Evolutionary conservation across 2,888 invertebrate genomes (phyloP).

Genomic region (Liodrosophila aerea): DNA sequence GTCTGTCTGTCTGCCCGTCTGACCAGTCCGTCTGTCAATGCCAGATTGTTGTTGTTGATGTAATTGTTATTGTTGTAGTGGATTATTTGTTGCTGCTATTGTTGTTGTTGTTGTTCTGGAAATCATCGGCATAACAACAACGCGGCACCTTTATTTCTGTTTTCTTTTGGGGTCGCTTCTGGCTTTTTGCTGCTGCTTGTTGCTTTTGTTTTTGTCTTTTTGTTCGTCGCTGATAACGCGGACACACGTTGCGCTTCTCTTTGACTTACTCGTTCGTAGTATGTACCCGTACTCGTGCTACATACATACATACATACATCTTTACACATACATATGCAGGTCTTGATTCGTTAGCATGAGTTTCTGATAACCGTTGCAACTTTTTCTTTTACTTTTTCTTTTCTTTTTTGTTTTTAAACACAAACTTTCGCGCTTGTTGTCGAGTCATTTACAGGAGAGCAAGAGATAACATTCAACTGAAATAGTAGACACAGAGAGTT

Average conservation of each 20-base stretch:
- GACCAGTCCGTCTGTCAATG: conserved; percentile 31
- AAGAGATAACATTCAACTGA: conserved; percentile 27
- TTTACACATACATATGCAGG: conserved; percentile 9
- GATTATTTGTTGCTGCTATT: not conserved
- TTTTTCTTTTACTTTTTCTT: conserved; percentile 11
- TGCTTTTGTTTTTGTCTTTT: conserved; percentile 14
- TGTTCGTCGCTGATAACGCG: conserved; percentile 45
- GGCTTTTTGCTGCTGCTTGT: conserved; percentile 13
- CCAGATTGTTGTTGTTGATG: conserved; percentile 27
- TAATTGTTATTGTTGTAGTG: conserved; percentile 14
- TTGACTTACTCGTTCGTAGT: conserved; percentile 2
- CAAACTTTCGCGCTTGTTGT: conserved; percentile 27
- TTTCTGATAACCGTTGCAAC: conserved; percentile 43
- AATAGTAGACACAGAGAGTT: conserved; percentile 19
- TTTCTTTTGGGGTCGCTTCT: conserved; percentile 41
- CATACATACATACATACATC: too few species aligned
- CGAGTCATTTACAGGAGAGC: conserved; percentile 32
- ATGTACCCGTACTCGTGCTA: not conserved
- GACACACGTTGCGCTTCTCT: conserved; percentile 33
- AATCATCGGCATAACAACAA: conserved; percentile 37
- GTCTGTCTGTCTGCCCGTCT: conserved; percentile 5
- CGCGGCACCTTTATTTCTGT: conserved; percentile 22
- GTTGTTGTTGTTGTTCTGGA: conserved; percentile 7
- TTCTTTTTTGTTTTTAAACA: conserved; percentile 11
- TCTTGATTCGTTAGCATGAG: conserved; percentile 20